Percentiles rank a stretch among this genome's conserved stretches.
phyloP scores from a whole-genome alignment of 53 echinoderm and acorn worm species.

The Echinometra lucunter region DNA sequence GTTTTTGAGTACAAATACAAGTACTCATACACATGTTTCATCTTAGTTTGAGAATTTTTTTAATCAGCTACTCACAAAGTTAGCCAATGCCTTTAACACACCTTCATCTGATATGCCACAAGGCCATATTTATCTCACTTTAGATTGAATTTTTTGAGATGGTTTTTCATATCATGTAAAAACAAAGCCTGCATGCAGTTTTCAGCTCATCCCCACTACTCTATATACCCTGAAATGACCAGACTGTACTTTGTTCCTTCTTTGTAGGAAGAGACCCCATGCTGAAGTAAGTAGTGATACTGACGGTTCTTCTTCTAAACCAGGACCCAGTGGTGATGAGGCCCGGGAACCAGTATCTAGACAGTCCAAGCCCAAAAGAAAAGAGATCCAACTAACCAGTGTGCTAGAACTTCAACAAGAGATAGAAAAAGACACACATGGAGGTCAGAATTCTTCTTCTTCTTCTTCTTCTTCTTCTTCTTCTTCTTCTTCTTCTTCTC shows the following conservation, averaged over 20 bases:
- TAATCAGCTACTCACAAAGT: no score
- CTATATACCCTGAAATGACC: not conserved
- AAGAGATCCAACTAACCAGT: conserved; percentile 89
- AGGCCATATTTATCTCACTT: no score
- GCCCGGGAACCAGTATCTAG: not conserved
- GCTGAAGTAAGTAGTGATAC: conserved; percentile 9
- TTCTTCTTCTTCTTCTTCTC: no score
- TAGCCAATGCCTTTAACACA: no score
- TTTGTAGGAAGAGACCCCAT: conserved; percentile 33
- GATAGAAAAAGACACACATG: conserved; percentile 82
- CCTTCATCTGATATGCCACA: no score
- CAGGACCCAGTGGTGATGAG: not conserved
- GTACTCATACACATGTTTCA: no score
- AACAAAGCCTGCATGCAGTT: no score
- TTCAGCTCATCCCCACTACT: no score
- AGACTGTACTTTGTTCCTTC: not conserved
- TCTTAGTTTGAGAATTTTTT: no score
- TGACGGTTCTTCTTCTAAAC: not conserved
- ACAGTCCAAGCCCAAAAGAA: conserved; percentile 45
- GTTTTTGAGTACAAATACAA: no score
- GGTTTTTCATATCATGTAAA: no score
- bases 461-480: not conserved
- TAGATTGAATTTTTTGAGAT: no score
- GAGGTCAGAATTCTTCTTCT: conserved; percentile 80
- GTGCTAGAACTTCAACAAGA: conserved; percentile 80